A percentile compares a stretch with the other conserved stretches of the same genome.
Conservation (phyloP, 2,113 vertebrate genomes). For the Rhinichthys klamathensis region DNA sequence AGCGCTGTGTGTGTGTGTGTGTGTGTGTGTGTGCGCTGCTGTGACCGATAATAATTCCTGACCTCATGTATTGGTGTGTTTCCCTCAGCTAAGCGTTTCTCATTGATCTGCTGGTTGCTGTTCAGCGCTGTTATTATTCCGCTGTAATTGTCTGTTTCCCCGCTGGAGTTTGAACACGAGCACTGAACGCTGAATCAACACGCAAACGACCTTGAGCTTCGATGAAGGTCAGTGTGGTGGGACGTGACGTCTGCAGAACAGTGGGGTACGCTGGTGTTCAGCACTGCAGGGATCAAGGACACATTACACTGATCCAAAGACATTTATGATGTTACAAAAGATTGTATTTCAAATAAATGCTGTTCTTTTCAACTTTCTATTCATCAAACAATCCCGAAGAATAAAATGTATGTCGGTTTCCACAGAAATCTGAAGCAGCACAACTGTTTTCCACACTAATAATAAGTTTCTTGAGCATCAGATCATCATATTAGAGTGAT, state of each 20-base stretch:
- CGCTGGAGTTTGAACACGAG: neutral
- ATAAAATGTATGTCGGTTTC: no score
- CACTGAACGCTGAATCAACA: neutral
- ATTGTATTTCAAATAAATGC: neutral
- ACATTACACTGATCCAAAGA: neutral
- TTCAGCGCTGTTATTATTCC: neutral
- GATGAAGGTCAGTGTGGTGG: neutral
- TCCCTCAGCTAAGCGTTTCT: constrained; percentile 9
- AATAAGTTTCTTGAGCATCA: no score
- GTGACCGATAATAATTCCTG: no score
- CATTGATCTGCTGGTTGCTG: neutral
- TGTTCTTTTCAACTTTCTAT: neutral
- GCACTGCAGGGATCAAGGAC: neutral
- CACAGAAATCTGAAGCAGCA: no score
- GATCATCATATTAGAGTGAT: neutral
- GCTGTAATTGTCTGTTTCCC: constrained; percentile 12
- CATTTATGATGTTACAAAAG: neutral
- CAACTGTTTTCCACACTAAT: no score
- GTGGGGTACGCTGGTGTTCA: no score
- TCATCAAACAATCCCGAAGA: neutral
- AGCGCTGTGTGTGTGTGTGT: neutral
- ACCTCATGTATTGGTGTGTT: neutral
- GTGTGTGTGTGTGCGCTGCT: neutral
- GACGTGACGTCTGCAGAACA: no score
- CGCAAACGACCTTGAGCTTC: neutral